A percentile compares a stretch with the other conserved stretches of the same genome.
These are phyloP conservation scores for Callyntrura guangdongensis DNA, from an alignment of 2,888 invertebrate species.

Conservation along the genomic window DNA sequence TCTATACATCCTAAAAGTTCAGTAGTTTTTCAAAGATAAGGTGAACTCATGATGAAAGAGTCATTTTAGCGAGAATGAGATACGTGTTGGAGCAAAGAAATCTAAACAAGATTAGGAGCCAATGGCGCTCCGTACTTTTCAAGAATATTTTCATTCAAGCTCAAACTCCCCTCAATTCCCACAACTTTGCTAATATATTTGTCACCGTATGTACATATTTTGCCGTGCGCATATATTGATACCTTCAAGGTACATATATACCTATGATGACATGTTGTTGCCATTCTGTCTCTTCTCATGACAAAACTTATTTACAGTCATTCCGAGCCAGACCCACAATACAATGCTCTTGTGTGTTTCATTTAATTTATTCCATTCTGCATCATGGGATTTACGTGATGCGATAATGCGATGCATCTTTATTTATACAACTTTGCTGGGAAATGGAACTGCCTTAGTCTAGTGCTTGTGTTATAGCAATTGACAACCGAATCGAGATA, in stretches of 20 bases:
- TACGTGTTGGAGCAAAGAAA: constrained; percentile 58
- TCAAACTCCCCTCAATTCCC: not conserved
- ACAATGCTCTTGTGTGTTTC: not conserved
- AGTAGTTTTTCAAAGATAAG: not conserved
- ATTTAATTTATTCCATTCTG: constrained; percentile 57
- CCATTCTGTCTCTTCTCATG: not conserved
- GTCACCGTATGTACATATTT: not conserved
- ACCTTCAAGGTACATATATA: not conserved
- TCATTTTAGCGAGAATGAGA: constrained; percentile 20
- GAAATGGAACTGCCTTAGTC: not conserved
- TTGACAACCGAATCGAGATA: constrained; percentile 31
- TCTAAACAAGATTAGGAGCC: constrained; percentile 58
- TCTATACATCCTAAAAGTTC: not conserved
- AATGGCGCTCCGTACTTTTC: not conserved
- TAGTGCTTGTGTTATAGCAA: constrained; percentile 20
- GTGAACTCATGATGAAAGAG: constrained; percentile 22
- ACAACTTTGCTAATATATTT: not conserved
- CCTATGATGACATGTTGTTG: not conserved
- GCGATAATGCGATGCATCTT: not conserved
- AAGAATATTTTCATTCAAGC: not conserved
- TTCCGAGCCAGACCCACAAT: not conserved
- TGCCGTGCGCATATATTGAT: not conserved
- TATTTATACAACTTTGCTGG: not conserved
- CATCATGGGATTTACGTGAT: constrained; percentile 56
- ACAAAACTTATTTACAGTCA: constrained; percentile 31